Conservation (phyloP, 1,140 invertebrate species). For the Pseudomyrmex cubaensis region DNA sequence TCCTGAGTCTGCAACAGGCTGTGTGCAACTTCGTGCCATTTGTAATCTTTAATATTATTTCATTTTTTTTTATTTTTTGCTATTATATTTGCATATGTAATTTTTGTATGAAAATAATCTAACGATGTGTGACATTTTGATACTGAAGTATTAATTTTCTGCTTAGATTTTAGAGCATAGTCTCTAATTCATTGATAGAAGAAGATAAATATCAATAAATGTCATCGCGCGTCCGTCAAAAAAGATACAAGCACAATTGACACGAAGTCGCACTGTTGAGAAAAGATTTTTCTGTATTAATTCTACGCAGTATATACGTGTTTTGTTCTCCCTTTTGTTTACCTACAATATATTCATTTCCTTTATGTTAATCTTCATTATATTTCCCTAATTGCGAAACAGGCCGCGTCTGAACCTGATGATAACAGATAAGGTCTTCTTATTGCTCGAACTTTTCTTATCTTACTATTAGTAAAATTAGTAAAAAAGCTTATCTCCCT, state of each 20-base stretch:
- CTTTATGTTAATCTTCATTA: slow-evolving; percentile 55
- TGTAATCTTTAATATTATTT: slow-evolving; percentile 40
- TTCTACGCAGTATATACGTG: slow-evolving; percentile 67
- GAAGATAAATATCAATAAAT: neutral
- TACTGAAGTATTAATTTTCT: slow-evolving; percentile 5
- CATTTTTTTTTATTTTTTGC: neutral
- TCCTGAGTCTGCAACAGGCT: slow-evolving; percentile 83
- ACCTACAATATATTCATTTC: slow-evolving; percentile 61
- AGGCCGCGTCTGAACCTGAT: slow-evolving; percentile 50
- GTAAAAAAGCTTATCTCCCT: neutral
- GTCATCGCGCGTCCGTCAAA: neutral
- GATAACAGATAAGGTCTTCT: slow-evolving; percentile 38
- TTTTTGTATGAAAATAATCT: slow-evolving; percentile 13
- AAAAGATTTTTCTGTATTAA: slow-evolving; percentile 70
- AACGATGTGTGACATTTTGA: neutral
- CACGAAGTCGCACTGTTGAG: slow-evolving; percentile 73
- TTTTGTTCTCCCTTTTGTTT: slow-evolving; percentile 63
- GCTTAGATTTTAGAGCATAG: neutral
- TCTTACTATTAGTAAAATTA: neutral
- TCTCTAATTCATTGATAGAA: neutral
- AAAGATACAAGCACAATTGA: slow-evolving; percentile 54
- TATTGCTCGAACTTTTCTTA: slow-evolving; percentile 23
- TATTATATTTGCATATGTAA: neutral
- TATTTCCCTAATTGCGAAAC: slow-evolving; percentile 51
- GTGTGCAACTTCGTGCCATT: slow-evolving; percentile 63